Evolutionary conservation across 2,888 invertebrate species (phyloP), one percentile per base, ranked within the genome.

Genomic region (Perdita meconis): DNA sequence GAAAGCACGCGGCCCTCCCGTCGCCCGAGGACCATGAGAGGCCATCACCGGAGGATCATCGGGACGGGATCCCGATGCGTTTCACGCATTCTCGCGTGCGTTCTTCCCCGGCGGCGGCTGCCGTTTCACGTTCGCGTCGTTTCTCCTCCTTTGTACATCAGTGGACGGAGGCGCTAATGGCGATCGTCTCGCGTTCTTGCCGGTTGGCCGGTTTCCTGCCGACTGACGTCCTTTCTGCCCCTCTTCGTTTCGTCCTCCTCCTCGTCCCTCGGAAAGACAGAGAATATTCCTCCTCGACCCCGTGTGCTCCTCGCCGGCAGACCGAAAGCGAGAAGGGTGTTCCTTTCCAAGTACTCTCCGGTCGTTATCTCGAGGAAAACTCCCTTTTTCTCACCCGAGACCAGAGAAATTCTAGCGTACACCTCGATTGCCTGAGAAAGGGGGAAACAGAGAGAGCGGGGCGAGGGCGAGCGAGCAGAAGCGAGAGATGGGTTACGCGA

Each of bases 311-410:
- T 68, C 34, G 51, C 56, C 65, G 64, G 12, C 50, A 38, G 51
- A 50, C 61, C 51, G 61, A 67, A 73, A 71, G 67, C 66, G 78
- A 67, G 81, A 59, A 78, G 81, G 71, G 78, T 77, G 78, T 70
- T 72, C 73, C 80, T 70, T 70, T 74, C 77, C 60, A 69, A 79
- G 83, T 69, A 72, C 72, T 74, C 80, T 66, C 72, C 67, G 84
- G 81, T 88, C 85, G 85, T 88, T 88, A 88, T 88, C 87, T 86
- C 80, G 83, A 82, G 86, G 84, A 86, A 87, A 87, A 82, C 80
- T 79, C 77, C 70, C 82, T 73, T 78, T 82, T 86, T 81, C 82
- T 86, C 84, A 50, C 63, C 64, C 74, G 72, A 65, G 82, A 77
- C 72, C 70, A 44, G 67, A 80, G 86, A 78, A 82, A 84, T 81